Evolutionary conservation across 2,797 vertebrate genomes (phyloP).

Genomic region (Macroramphosus scolopax): DNA sequence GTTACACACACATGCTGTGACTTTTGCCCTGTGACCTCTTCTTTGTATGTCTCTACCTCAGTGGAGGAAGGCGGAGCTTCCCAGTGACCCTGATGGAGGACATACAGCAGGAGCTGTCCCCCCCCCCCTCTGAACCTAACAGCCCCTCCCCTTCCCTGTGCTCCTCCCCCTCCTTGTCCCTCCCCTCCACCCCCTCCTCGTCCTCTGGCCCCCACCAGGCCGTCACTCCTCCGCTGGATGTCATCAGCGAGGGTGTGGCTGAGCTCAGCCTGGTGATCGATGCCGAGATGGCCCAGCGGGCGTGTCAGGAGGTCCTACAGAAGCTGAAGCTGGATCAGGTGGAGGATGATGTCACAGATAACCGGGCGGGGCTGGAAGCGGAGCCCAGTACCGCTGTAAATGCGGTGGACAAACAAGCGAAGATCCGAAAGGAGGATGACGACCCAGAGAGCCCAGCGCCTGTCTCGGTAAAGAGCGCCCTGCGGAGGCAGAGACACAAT

Average conservation of each 20-base stretch:
- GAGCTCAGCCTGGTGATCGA: conserved; percentile 85
- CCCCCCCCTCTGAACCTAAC: conserved; percentile 57
- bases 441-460: conserved; percentile 36
- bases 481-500: conserved; percentile 84
- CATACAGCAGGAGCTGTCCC: conserved; percentile 51
- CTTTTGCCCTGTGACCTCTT: conserved; percentile 16
- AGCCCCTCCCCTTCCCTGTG: conserved; percentile 73
- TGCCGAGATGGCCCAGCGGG: conserved; percentile 86
- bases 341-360: conserved; percentile 58
- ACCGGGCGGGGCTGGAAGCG: accelerated
- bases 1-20: too few species aligned
- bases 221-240: conserved; percentile 74
- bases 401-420: conserved; percentile 1
- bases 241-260: conserved; percentile 85
- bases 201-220: conserved; percentile 59
- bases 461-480: conserved; percentile 73
- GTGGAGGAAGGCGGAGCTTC: conserved; percentile 51
- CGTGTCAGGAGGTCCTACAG: conserved; percentile 92
- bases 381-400: neutral
- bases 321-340: conserved; percentile 82
- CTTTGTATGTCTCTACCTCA: conserved; percentile 18
- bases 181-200: conserved; percentile 76
- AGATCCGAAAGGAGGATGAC: conserved; percentile 62
- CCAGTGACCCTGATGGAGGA: conserved; percentile 70
- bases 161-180: conserved; percentile 75